Evolutionary conservation across 2,113 vertebrate genomes (phyloP).

Genomic region (Empidonax traillii): DNA sequence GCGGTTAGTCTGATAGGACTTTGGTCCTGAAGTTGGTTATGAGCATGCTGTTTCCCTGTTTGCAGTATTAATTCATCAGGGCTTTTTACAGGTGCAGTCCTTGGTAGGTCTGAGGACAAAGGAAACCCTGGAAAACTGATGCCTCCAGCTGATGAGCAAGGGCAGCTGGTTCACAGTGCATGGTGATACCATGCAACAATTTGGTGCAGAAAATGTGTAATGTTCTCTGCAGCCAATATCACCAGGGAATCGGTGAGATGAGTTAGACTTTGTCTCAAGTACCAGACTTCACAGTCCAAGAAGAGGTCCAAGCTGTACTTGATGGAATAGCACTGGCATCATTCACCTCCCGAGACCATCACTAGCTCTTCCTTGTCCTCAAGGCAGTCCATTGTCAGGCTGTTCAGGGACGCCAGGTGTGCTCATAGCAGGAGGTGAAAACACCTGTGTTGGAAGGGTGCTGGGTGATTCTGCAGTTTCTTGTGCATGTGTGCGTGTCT

Average conservation of each 20-base stretch:
- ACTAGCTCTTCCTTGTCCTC: not conserved
- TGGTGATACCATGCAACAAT: fast-evolving
- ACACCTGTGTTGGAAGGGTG: not conserved
- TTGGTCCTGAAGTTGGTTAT: not conserved
- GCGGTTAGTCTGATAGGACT: not conserved
- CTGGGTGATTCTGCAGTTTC: not conserved
- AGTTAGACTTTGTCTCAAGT: not conserved
- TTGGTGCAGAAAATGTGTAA: not conserved
- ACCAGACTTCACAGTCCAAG: not conserved
- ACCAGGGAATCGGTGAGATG: not conserved
- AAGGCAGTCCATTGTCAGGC: not conserved
- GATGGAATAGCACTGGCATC: not conserved
- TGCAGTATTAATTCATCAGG: not conserved
- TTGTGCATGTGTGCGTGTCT: fast-evolving
- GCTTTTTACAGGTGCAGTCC: not conserved
- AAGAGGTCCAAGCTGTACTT: not conserved
- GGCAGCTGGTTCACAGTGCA: not conserved
- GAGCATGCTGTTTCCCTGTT: not conserved
- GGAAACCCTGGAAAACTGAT: not conserved
- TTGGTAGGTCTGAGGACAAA: not conserved
- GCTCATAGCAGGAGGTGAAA: not conserved
- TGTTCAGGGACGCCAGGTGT: not conserved
- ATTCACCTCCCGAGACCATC: not conserved
- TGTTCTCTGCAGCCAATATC: not conserved
- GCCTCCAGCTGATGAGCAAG: not conserved